These are phyloP conservation scores for Andrena bucephala DNA, from an alignment of 2,888 invertebrate genomes.

Conservation along the genomic window DNA sequence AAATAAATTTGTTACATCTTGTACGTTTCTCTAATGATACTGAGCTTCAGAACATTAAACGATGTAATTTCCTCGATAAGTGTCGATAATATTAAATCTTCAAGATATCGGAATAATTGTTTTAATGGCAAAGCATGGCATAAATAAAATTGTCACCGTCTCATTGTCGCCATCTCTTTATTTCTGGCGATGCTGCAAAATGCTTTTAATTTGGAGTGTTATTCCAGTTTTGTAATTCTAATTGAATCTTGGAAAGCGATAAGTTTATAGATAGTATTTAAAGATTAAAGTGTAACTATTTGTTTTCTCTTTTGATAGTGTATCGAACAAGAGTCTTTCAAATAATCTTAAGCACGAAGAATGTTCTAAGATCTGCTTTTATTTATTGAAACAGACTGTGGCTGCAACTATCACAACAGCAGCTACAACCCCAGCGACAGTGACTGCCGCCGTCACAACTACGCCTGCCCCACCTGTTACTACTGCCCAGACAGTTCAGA, in stretches of 20 bases:
- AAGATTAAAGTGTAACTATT: conserved; percentile 27
- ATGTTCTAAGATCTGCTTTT: background rate
- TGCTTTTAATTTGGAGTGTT: conserved; percentile 38
- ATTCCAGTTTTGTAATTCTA: conserved; percentile 31
- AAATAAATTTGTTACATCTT: conserved; percentile 25
- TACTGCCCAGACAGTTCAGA: conserved; percentile 81
- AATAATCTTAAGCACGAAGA: conserved; percentile 3
- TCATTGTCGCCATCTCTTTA: too few species aligned
- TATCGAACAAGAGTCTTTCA: conserved; percentile 2
- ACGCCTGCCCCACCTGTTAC: conserved; percentile 81
- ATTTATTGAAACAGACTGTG: conserved; percentile 77
- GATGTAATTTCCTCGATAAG: conserved; percentile 25
- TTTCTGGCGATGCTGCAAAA: conserved; percentile 33
- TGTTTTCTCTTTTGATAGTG: conserved; percentile 30
- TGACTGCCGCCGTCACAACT: conserved; percentile 82
- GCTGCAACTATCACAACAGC: conserved; percentile 82
- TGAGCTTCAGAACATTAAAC: conserved; percentile 52
- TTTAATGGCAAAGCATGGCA: conserved; percentile 45
- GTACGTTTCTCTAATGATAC: conserved; percentile 45
- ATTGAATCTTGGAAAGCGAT: conserved; percentile 1
- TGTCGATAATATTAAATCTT: conserved; percentile 1
- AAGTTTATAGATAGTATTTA: conserved; percentile 5
- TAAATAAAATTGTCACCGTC: conserved; percentile 31
- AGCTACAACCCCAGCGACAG: conserved; percentile 81
- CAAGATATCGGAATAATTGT: conserved; percentile 8